These are phyloP conservation scores for Melinaea menophilus DNA, from an alignment of 2,888 invertebrate genomes.

Conservation along the genomic window DNA sequence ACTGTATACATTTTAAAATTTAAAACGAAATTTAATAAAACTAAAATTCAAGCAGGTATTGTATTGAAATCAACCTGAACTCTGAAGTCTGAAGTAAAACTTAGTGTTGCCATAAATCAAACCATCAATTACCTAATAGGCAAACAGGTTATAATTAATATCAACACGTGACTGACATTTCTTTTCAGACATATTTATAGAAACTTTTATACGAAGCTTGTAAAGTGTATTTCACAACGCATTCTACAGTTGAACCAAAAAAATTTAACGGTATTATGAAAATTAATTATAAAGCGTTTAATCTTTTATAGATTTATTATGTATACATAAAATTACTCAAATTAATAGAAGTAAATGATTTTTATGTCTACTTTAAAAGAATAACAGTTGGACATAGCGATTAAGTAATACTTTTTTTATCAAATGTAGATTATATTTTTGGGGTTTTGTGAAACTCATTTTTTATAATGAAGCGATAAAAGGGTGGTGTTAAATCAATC, in stretches of 20 bases:
- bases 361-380: too few species aligned
- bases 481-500: too few species aligned
- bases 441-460: too few species aligned
- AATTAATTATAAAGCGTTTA: too few species aligned
- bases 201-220: constrained; percentile 3
- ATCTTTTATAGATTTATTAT: too few species aligned
- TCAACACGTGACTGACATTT: neutral
- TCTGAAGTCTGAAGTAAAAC: constrained; percentile 18
- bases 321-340: too few species aligned
- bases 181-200: neutral
- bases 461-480: too few species aligned
- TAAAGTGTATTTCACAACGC: neutral
- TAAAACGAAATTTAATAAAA: constrained; percentile 58
- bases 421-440: too few species aligned
- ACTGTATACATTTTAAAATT: constrained; percentile 88
- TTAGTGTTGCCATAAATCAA: constrained; percentile 18
- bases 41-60: constrained; percentile 51
- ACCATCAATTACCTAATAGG: constrained; percentile 4
- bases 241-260: too few species aligned
- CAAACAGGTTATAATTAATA: constrained; percentile 1
- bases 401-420: too few species aligned
- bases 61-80: constrained; percentile 38
- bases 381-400: too few species aligned
- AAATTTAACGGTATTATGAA: neutral
- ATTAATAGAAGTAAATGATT: too few species aligned